These are phyloP conservation scores for Oligia fasciuncula DNA, from an alignment of 2,888 invertebrate genomes.

Conservation along the genomic window DNA sequence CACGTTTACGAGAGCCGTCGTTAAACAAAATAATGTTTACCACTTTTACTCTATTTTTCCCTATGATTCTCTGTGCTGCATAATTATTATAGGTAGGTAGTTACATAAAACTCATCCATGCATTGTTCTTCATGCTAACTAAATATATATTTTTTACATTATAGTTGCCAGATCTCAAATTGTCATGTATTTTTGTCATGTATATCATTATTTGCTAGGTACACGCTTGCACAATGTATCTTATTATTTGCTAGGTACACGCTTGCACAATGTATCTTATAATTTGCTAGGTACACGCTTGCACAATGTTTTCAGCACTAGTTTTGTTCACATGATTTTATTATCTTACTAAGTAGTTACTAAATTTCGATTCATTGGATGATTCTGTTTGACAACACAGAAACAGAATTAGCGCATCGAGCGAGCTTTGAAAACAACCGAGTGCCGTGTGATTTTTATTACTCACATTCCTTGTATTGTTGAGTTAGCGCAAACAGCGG, in stretches of 20 bases:
- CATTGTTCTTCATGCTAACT: background rate
- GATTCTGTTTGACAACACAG: constrained; percentile 14
- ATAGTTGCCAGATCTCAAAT: background rate
- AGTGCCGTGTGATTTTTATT: constrained; percentile 21
- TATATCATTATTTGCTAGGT: background rate
- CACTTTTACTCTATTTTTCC: constrained; percentile 2
- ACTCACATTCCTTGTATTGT: constrained; percentile 16
- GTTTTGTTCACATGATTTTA: background rate
- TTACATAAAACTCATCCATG: background rate
- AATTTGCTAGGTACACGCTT: background rate
- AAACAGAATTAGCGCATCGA: constrained; percentile 1
- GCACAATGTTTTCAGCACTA: background rate
- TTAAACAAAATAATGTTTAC: constrained; percentile 2
- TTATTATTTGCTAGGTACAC: background rate
- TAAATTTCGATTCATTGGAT: background rate
- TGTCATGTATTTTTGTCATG: too few species aligned
- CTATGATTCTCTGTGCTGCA: background rate
- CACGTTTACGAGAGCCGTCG: constrained; percentile 7
- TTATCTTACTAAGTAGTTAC: too few species aligned
- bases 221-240: background rate
- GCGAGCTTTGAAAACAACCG: constrained; percentile 3
- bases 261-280: background rate
- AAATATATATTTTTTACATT: background rate
- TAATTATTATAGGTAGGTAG: background rate
- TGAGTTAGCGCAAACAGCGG: constrained; percentile 17